phyloP scores from a whole-genome alignment of 1,140 invertebrate species.

The Hesperophylax magnus region DNA sequence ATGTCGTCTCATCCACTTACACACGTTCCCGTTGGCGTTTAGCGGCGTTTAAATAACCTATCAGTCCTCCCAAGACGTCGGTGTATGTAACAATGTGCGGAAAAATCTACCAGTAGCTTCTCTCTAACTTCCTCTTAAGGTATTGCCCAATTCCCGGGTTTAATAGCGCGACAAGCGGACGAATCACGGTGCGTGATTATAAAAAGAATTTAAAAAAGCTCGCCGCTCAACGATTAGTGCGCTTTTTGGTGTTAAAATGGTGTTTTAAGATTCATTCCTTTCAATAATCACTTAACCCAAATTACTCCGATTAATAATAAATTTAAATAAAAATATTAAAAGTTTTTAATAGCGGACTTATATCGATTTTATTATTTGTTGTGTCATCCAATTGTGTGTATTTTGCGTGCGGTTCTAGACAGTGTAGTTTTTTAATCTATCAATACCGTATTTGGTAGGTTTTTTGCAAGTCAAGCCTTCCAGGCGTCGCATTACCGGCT shows the following conservation, averaged over 20 bases:
- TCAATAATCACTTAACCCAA: too few relatives aligned
- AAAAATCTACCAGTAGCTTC: constrained; percentile 7
- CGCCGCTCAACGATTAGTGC: too few relatives aligned
- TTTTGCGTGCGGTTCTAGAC: not conserved
- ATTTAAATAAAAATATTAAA: too few relatives aligned
- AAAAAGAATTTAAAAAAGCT: too few relatives aligned
- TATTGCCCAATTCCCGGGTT: not conserved
- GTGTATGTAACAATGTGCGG: constrained; percentile 28
- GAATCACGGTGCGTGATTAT: not conserved
- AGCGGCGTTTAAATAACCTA: constrained; percentile 22
- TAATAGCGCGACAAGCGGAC: not conserved
- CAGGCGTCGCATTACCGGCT: not conserved
- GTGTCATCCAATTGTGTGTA: not conserved
- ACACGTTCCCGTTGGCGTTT: constrained; percentile 3
- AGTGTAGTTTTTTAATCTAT: not conserved
- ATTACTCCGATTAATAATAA: too few relatives aligned
- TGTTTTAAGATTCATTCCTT: too few relatives aligned
- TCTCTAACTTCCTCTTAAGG: not conserved
- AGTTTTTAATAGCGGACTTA: not conserved
- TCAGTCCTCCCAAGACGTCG: constrained; percentile 27
- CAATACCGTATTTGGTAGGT: not conserved
- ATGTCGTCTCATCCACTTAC: constrained; percentile 31
- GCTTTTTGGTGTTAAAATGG: too few relatives aligned
- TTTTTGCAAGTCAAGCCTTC: constrained; percentile 8
- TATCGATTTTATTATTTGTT: not conserved